Conservation (phyloP, 1,140 invertebrate genomes). For the Nephila pilipes region DNA sequence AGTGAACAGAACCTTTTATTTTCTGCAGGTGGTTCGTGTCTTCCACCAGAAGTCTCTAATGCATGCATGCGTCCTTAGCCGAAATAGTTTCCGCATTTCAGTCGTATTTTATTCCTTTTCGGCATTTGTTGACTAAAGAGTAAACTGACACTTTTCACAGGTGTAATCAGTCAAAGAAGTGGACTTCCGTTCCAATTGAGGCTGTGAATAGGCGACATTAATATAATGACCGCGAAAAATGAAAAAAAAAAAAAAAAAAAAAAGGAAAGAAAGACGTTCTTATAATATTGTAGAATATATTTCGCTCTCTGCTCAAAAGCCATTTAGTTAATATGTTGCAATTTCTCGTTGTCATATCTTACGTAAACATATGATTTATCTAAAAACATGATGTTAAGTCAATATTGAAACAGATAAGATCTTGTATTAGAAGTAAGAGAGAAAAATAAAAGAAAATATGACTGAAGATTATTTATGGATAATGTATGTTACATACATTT, state of each 20-base stretch:
- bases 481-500: too few species aligned
- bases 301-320: background rate
- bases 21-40: constrained; percentile 18
- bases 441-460: background rate
- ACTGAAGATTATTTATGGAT: too few species aligned
- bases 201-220: constrained; percentile 2
- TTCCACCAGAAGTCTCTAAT: background rate
- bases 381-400: background rate
- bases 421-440: background rate
- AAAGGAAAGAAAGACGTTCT: background rate
- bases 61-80: background rate
- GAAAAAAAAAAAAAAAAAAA: background rate
- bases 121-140: background rate
- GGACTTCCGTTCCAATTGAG: constrained; percentile 20
- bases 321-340: background rate
- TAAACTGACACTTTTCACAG: constrained; percentile 39
- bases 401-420: constrained; percentile 19
- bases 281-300: background rate
- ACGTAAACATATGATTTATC: background rate
- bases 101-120: constrained; percentile 31
- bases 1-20: background rate
- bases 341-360: background rate
- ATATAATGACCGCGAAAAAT: background rate
- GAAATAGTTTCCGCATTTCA: background rate
- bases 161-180: constrained; percentile 32